These are phyloP conservation scores for Graptemys geographica DNA, from an alignment of 2,797 vertebrate species.

Conservation along the genomic window DNA sequence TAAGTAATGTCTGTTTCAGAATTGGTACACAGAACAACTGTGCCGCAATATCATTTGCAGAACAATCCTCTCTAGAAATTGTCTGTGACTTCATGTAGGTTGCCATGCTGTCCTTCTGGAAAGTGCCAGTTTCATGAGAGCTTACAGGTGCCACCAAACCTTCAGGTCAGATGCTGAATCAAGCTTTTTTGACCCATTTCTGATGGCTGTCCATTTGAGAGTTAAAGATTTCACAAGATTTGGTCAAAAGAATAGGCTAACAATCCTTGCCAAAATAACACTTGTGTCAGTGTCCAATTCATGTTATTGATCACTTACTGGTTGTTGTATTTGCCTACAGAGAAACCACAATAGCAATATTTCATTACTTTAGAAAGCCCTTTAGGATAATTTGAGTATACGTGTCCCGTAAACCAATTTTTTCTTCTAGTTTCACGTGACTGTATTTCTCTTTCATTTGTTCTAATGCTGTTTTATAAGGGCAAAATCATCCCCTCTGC, in stretches of 20 bases:
- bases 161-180: background rate
- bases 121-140: background rate
- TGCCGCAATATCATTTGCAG: background rate
- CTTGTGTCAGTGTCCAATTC: conserved; percentile 59
- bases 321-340: background rate
- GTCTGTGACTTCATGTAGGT: no score
- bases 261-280: conserved; percentile 63
- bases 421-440: background rate
- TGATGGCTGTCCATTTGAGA: conserved; percentile 12
- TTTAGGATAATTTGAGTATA: conserved; percentile 8
- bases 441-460: conserved; percentile 45
- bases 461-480: conserved; percentile 31
- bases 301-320: conserved; percentile 55
- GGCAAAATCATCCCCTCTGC: background rate
- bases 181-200: conserved; percentile 30
- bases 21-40: background rate
- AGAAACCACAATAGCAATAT: background rate
- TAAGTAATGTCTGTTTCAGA: background rate
- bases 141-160: background rate
- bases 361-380: background rate
- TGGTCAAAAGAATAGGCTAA: conserved; percentile 48
- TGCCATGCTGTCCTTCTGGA: conserved; percentile 10
- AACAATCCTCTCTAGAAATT: background rate
- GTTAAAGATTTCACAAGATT: conserved; percentile 43
- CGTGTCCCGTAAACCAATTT: conserved; percentile 2